Evolutionary conservation across 1,140 invertebrate species (phyloP), one percentile per base, ranked within the genome.

Genomic region (Drosophila fuyamai): DNA sequence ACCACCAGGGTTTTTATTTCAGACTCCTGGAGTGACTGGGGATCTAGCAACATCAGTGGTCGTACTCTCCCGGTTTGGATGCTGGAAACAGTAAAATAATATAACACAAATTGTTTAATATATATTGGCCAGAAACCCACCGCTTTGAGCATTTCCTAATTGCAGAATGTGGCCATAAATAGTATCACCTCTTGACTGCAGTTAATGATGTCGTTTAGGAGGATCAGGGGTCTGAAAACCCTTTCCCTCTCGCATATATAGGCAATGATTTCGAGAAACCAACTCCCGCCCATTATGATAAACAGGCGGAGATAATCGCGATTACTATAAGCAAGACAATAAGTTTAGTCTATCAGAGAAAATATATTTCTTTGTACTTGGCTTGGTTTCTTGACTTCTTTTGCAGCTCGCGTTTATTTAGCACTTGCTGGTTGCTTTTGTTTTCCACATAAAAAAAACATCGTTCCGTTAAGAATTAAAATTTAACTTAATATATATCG

Each of bases 231-330:
- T 8, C 8, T 1, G 4, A 10, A 23, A 44, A 8, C 1, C 2
- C 3, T 0, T 1, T 41, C 3, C 36, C 6, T 41, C 40, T 29
- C 13, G 4, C 61, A 50, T 23, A 68, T 0, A 71, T 55, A 67
- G 13, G 40, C 4, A 12, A 96, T 79, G 50, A 95, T 93, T 81
- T 96, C 95, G 91, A 95, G 94, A 7, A 94, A 93, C 95, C 95
- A 96, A 51, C 94, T 95, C 6, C 96, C 93, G 1, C 95, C 95
- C 95, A 96, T 96, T 0, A 96, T 94, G 38, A 96, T 93, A 59
- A 96, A 95, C 0, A 96, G 88, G 60, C 96, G 96, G 14, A 96
- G 60, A 78, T 95, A 96, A 0, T 96, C 78, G 54, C 94, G 93
- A 72, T 95, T 95, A 91, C 95, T 96, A 78, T 4, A 38, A 61